phyloP scores from a whole-genome alignment of 2,113 vertebrate species.

The Myotis yumanensis region DNA sequence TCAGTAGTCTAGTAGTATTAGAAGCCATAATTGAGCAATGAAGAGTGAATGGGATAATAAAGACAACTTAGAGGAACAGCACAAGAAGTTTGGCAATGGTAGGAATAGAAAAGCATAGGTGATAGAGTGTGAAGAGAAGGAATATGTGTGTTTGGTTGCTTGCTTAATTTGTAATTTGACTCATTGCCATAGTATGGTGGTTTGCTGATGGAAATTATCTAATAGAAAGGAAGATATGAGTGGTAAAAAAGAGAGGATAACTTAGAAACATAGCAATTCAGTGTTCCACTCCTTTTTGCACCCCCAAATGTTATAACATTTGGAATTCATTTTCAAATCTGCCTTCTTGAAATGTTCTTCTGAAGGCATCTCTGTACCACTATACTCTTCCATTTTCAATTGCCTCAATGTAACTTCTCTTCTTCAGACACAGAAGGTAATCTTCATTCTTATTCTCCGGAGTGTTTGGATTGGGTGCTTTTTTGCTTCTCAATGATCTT shows the following conservation, averaged over 20 bases:
- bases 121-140: neutral
- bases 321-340: constrained; percentile 1
- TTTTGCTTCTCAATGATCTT: neutral
- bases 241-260: neutral
- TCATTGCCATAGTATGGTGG: neutral
- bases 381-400: neutral
- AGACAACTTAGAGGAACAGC: neutral
- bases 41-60: neutral
- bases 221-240: neutral
- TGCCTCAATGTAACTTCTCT: constrained; percentile 1
- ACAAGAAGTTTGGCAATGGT: neutral
- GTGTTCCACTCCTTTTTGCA: neutral
- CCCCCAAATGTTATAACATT: neutral
- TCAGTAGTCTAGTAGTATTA: neutral
- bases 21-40: neutral
- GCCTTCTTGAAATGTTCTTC: neutral
- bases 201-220: neutral
- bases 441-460: neutral
- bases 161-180: neutral
- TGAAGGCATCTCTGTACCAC: neutral
- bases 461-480: neutral
- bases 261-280: neutral
- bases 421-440: neutral
- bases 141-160: neutral
- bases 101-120: neutral